phyloP scores from a whole-genome alignment of 2,113 vertebrate species.

The Sminthopsis crassicaudata region DNA sequence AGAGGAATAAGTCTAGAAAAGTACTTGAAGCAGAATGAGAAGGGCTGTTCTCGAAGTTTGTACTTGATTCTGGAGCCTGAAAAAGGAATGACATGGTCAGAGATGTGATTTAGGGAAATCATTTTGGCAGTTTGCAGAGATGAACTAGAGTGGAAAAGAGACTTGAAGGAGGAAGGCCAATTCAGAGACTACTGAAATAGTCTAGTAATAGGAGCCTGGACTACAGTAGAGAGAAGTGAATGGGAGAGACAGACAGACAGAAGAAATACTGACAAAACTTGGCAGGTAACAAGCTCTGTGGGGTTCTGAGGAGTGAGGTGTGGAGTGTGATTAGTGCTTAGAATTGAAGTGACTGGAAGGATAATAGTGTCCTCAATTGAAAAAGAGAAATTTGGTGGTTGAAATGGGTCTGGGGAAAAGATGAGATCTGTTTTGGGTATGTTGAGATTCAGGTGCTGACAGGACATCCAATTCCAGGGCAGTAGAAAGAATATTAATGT shows the following conservation, averaged over 20 bases:
- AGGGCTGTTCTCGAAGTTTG: no score
- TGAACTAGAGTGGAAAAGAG: not conserved
- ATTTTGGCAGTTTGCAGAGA: not conserved
- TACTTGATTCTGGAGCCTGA: no score
- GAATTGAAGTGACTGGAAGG: not conserved
- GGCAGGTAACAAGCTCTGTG: not conserved
- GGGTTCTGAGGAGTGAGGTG: not conserved
- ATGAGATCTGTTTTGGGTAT: not conserved
- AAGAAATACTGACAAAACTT: not conserved
- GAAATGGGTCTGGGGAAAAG: not conserved
- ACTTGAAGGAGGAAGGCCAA: no score
- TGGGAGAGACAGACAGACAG: no score
- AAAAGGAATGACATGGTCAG: no score
- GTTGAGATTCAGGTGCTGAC: not conserved
- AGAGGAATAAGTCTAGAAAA: not conserved
- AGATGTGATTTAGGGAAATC: not conserved
- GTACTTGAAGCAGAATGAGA: not conserved
- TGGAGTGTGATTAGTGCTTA: not conserved
- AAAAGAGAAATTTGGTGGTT: not conserved
- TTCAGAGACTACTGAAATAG: no score
- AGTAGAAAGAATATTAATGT: conserved; percentile 1
- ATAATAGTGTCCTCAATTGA: not conserved
- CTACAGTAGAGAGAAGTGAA: not conserved
- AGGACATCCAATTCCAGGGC: not conserved
- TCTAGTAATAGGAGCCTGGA: not conserved